Conservation (phyloP, 1,140 invertebrate species). For the Heterodera schachtii region DNA sequence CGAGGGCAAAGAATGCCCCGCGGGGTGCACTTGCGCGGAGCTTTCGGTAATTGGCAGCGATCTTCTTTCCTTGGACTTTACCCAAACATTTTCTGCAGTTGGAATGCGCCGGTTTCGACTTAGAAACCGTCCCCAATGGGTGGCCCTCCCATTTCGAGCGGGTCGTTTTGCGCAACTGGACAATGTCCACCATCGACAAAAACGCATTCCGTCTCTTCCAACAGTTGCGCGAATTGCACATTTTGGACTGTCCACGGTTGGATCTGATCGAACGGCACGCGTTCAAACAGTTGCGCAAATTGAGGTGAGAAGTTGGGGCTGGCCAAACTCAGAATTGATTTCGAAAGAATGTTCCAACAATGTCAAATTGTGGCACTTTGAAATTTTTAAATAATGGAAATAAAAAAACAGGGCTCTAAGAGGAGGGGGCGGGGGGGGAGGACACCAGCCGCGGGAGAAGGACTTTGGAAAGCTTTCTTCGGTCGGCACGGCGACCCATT, state of each 20-base stretch:
- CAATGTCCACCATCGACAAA: conserved; percentile 45
- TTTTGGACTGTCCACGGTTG: conserved; percentile 44
- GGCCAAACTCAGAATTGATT: neutral
- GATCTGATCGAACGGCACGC: conserved; percentile 53
- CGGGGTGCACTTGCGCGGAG: conserved; percentile 4
- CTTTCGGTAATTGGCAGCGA: neutral
- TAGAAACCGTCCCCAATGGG: conserved; percentile 32
- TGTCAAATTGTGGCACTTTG: neutral
- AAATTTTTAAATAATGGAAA: neutral
- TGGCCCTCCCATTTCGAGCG: conserved; percentile 43
- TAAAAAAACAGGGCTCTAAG: neutral
- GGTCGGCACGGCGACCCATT: neutral
- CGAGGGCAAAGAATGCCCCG: conserved; percentile 1
- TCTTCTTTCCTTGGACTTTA: neutral
- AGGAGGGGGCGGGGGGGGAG: neutral
- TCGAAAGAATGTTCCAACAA: too few relatives aligned
- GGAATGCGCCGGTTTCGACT: conserved; percentile 36
- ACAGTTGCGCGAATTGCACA: conserved; percentile 36
- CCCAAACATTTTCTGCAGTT: conserved; percentile 29
- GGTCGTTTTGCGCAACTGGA: conserved; percentile 36
- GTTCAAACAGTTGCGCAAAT: conserved; percentile 49
- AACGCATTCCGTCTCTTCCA: conserved; percentile 51
- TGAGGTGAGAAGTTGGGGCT: conserved; percentile 23
- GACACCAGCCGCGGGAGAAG: too few relatives aligned
- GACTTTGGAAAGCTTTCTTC: too few relatives aligned